A percentile compares a stretch with the other conserved stretches of the same genome.
phyloP scores from a whole-genome alignment of 2,797 vertebrate species.

The Scarus forsteni region DNA sequence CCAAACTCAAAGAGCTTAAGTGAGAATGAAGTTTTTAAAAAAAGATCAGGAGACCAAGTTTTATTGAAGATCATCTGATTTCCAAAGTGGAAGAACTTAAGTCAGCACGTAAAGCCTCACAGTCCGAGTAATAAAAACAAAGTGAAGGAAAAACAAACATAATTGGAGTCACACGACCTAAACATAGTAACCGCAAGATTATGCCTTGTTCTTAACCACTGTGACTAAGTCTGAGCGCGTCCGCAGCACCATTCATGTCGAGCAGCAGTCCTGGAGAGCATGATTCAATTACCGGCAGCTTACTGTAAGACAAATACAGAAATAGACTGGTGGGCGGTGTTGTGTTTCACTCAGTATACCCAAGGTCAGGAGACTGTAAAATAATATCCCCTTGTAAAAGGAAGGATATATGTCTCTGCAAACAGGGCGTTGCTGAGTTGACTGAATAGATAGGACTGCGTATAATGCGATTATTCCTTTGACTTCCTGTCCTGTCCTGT shows the following conservation, averaged over 20 bases:
- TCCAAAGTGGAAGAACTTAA: constrained; percentile 25
- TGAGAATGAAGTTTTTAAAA: constrained; percentile 16
- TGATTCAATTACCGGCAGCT: constrained; percentile 82
- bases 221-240: constrained; percentile 61
- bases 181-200: constrained; percentile 55
- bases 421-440: constrained; percentile 70
- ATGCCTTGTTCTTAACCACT: constrained; percentile 50
- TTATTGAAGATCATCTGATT: constrained; percentile 42
- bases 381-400: constrained; percentile 75
- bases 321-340: constrained; percentile 80
- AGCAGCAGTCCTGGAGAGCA: constrained; percentile 69
- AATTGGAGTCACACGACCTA: constrained; percentile 53
- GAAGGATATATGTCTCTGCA: constrained; percentile 71
- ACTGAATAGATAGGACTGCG: constrained; percentile 51
- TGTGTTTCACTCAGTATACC: constrained; percentile 80
- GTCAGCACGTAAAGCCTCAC: constrained; percentile 7
- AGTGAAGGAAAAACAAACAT: constrained; percentile 45
- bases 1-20: constrained; percentile 25
- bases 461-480: constrained; percentile 43
- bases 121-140: constrained; percentile 48
- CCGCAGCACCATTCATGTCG: constrained; percentile 65
- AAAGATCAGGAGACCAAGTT: constrained; percentile 23
- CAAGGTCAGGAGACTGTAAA: constrained; percentile 84
- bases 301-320: constrained; percentile 83
- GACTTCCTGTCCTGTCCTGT: constrained; percentile 26